Evolutionary conservation across 2,797 vertebrate species (phyloP).

Genomic region (Pipistrellus kuhlii): DNA sequence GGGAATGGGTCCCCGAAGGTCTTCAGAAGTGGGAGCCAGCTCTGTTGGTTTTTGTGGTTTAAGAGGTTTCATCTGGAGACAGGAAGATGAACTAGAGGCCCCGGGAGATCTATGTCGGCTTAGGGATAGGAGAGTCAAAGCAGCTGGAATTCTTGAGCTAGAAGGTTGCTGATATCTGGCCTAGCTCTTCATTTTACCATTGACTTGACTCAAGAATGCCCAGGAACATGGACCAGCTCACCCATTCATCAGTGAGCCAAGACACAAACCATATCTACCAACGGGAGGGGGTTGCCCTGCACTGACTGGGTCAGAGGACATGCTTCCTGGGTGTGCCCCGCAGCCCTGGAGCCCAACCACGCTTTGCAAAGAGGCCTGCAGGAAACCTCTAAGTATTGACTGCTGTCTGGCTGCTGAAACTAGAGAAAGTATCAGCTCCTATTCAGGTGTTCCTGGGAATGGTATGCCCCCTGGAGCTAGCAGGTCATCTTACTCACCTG

Average conservation of each 20-base stretch:
- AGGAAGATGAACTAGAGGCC: slow-evolving; percentile 58
- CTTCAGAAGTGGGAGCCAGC: slow-evolving; percentile 55
- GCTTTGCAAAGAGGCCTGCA: background rate
- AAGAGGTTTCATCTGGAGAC: slow-evolving; percentile 65
- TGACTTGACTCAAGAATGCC: background rate
- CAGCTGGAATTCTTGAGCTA: slow-evolving; percentile 47
- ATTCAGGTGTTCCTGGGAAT: background rate
- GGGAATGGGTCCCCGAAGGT: slow-evolving; percentile 8
- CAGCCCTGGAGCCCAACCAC: background rate
- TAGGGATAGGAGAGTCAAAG: background rate
- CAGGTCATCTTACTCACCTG: background rate
- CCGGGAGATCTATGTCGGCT: background rate
- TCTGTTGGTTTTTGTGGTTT: slow-evolving; percentile 68
- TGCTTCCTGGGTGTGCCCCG: background rate
- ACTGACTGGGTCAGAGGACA: accelerated
- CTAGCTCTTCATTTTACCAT: background rate
- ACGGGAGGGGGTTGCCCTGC: background rate
- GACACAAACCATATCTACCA: background rate
- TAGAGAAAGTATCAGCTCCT: background rate
- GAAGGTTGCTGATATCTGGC: slow-evolving; percentile 5
- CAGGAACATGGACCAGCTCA: background rate
- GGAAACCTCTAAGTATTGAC: background rate
- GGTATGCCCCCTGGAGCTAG: background rate
- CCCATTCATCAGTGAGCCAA: background rate
- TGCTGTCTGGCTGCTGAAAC: background rate